Evolutionary conservation across 2,888 invertebrate species (phyloP), one percentile per base, ranked within the genome.

Genomic region (Leptarthrus brevirostris): DNA sequence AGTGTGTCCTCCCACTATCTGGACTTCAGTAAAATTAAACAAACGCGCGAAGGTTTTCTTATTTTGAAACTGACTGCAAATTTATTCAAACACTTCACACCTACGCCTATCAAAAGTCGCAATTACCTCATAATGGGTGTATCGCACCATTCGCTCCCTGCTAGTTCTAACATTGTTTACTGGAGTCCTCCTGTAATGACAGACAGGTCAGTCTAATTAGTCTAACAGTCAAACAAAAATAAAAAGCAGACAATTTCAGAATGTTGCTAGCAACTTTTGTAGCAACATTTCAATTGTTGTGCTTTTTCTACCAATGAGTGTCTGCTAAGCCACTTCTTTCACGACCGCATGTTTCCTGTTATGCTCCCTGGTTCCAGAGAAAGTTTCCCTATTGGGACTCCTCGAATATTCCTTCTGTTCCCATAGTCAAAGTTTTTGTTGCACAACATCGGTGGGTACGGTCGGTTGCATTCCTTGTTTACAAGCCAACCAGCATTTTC

Each of bases 21-120:
- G 30, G 4, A 30, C 30, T 30, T 30, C 30, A n/a, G n/a, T n/a
- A 44, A 26, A 30, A 14, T 24, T 12, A 30, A 56, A 30, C 10
- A 44, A 64, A 64, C 14, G 44, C 44, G 22, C 44, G 22, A 40
- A 64, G n/a, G 64, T 24, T 44, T 64, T 40, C 30, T 40, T n/a
- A 40, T 40, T 40, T 40, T 64, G 20, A 61, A 10, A 20, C 44
- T 22, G 14, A 64, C 44, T 47, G 64, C 44, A 64, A 64, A 64
- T 44, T 64, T 64, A 64, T 64, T 64, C 64, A 64, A 64, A n/a
- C n/a, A 64, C 44, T 64, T 64, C 22, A 64, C 64, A 64, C 64
- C 64, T 47, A 64, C 64, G 10, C 64, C 24, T 20, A 24, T 1
- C 12, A 64, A 64, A 64, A 64, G 24, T 64, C 44, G 8, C 64